Evolutionary conservation across 2,888 invertebrate genomes (phyloP), one percentile per base, ranked within the genome.

Genomic region (Rhabditoides inermis): DNA sequence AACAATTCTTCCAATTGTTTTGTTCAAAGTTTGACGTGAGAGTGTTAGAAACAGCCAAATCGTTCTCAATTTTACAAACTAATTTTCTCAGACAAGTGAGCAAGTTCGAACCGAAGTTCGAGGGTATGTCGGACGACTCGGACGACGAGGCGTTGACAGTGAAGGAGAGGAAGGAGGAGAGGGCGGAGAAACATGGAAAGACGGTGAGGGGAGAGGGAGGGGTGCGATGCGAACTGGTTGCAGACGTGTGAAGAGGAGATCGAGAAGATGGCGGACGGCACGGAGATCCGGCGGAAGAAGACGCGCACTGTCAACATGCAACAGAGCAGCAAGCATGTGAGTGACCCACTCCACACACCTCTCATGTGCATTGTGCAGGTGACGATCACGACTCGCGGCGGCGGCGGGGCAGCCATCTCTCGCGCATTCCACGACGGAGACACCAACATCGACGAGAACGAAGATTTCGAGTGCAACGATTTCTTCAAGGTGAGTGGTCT

Each of bases 201-300:
- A 69, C 65, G 57, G 68, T 66, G 42, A 42, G 47, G 32, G 54
- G 55, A 47, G 56, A 56, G 22, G 51, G 55, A 39, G 51, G 63
- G 22, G 52, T 56, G 32, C 7, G 3, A 15, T 41, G 50, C 47
- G 47, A 7, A 32, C 18, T 20, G 39, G 41, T 48, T 56, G 7
- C 46, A 63, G 62, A 65, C 69, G 7, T 64, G 66, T 39, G 70
- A 73, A 46, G 70, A 72, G 45, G 69, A 71, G 53, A 65, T 72
- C 12, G 66, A 71, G 41, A 62, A 59, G 32, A 44, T 63, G n/a
- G 60, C 69, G 2, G 70, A 72, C 48, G 72, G 72, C 12, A 61
- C 61, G 37, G 66, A 66, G 39, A 65, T 70, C 41, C 48, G 69
- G 15, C 63, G 60, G 53, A 72, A 63, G 48, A 72, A 73, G 42